A percentile compares a stretch with the other conserved stretches of the same genome.
phyloP scores from a whole-genome alignment of 2,113 vertebrate genomes.

The Salvelinus alpinus region DNA sequence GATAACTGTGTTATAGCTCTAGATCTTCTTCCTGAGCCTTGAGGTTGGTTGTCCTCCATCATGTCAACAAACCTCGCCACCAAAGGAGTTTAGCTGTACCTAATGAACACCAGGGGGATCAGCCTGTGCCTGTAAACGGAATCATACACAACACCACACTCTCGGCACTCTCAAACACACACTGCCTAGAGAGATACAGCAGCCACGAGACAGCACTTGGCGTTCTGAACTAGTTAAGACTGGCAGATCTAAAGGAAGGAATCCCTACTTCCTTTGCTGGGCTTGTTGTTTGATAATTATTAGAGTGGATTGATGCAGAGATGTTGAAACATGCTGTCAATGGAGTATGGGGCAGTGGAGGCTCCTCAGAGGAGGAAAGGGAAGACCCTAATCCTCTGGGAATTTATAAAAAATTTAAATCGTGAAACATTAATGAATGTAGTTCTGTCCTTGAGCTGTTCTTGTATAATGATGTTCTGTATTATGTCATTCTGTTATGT shows the following conservation, averaged over 20 bases:
- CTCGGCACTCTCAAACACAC: not conserved
- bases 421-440: no score
- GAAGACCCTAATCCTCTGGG: no score
- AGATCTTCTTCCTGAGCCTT: slow-evolving; percentile 17
- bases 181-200: not conserved
- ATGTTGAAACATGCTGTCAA: no score
- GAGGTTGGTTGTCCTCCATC: slow-evolving; percentile 47
- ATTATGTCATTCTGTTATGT: no score
- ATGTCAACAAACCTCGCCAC: slow-evolving; percentile 49
- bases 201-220: not conserved
- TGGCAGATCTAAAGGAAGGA: not conserved
- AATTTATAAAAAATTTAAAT: no score
- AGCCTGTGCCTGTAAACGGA: slow-evolving; percentile 5
- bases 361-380: no score
- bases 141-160: not conserved
- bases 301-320: not conserved
- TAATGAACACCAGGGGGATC: slow-evolving; percentile 53
- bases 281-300: not conserved
- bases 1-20: slow-evolving; percentile 28
- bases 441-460: no score
- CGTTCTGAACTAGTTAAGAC: not conserved
- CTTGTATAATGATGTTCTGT: no score
- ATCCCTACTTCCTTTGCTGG: not conserved
- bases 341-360: no score
- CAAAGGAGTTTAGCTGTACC: slow-evolving; percentile 37